A percentile compares a stretch with the other conserved stretches of the same genome.
These are phyloP conservation scores for Nesometra sesokonis DNA, from an alignment of 35 echinoderm and acorn worm species.

Conservation along the genomic window DNA sequence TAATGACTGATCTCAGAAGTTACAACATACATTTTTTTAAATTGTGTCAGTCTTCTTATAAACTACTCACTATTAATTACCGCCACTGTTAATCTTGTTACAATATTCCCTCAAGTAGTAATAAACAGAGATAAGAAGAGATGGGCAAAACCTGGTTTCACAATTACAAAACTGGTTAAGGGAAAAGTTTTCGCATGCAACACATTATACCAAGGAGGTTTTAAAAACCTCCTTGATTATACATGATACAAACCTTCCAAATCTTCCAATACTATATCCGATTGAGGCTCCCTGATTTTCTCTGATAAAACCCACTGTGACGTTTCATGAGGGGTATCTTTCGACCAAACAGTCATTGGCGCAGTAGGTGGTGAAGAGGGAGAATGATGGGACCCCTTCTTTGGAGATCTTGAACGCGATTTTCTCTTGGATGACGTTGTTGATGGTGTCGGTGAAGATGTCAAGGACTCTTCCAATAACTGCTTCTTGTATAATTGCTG, in stretches of 20 bases:
- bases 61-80: too few species aligned
- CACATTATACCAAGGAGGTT: too few species aligned
- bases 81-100: too few species aligned
- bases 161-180: too few species aligned
- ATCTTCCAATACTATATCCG: conserved; percentile 54
- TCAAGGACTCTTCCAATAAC: neutral
- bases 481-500: conserved; percentile 54
- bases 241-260: conserved; percentile 38
- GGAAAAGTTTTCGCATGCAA: too few species aligned
- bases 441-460: neutral
- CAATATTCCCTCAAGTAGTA: too few species aligned
- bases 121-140: too few species aligned
- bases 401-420: neutral
- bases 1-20: too few species aligned
- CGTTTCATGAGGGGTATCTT: neutral
- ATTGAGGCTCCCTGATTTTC: neutral
- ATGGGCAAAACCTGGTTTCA: too few species aligned
- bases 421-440: neutral
- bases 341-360: conserved; percentile 17
- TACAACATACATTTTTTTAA: too few species aligned
- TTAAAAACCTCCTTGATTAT: too few species aligned
- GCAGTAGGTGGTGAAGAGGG: conserved; percentile 24
- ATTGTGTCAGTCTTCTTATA: too few species aligned
- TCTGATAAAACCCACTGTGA: neutral
- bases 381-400: neutral